phyloP scores from a whole-genome alignment of 2,888 invertebrate species.

The Steinernema hermaphroditum region DNA sequence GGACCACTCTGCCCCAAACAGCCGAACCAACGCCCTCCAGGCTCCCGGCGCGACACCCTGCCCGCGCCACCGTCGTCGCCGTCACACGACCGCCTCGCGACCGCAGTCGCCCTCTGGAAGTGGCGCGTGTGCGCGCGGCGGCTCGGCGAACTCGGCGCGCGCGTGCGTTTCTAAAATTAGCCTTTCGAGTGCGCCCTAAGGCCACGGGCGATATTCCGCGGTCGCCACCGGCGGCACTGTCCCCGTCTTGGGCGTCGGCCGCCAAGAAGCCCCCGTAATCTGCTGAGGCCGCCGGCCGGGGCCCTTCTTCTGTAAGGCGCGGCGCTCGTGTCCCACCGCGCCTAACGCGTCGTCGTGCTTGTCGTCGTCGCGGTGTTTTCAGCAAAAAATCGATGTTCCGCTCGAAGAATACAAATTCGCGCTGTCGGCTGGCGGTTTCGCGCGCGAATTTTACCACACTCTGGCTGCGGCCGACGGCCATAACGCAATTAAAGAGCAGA shows the following conservation, averaged over 20 bases:
- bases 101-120: not conserved
- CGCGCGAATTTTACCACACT: constrained; percentile 10
- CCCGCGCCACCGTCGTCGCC: not conserved
- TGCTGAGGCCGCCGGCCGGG: not conserved
- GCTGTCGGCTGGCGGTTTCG: not conserved
- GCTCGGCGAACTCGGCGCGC: constrained; percentile 2
- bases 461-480: not conserved
- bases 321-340: not conserved
- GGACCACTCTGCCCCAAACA: too few species aligned
- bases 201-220: constrained; percentile 25
- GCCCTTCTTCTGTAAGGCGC: constrained; percentile 5
- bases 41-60: constrained; percentile 24
- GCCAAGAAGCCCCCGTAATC: too few species aligned
- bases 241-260: not conserved
- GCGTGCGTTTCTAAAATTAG: constrained; percentile 28
- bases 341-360: too few species aligned
- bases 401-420: not conserved
- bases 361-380: too few species aligned
- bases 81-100: not conserved
- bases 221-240: not conserved
- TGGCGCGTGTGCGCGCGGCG: not conserved
- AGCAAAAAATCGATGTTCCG: constrained; percentile 17
- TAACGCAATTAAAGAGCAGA: not conserved
- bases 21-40: not conserved
- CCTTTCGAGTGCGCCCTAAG: constrained; percentile 5